A percentile compares a stretch with the other conserved stretches of the same genome.
Conservation (phyloP, 2,113 vertebrate species). For the Psophia crepitans region DNA sequence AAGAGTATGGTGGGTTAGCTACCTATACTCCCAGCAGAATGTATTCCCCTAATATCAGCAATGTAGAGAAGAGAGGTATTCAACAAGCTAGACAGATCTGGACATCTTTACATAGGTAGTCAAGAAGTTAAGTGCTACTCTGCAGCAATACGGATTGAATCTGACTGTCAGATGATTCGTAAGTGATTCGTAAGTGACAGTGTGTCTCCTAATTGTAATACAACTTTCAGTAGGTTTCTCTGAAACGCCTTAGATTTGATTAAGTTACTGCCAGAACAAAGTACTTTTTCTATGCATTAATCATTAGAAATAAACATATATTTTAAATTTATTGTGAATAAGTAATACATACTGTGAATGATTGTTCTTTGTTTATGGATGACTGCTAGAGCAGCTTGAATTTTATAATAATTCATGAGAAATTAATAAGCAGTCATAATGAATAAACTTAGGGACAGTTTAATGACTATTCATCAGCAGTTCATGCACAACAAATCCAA, state of each 20-base stretch:
- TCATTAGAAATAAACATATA: background rate
- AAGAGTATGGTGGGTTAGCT: background rate
- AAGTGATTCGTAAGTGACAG: background rate
- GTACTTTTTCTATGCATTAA: background rate
- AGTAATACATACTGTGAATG: constrained; percentile 24
- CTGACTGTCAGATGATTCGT: background rate
- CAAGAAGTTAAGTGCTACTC: background rate
- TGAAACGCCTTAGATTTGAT: background rate
- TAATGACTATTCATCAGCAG: constrained; percentile 69
- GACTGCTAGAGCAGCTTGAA: constrained; percentile 25
- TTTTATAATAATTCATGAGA: constrained; percentile 69
- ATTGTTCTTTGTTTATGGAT: constrained; percentile 33
- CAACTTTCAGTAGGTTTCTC: background rate
- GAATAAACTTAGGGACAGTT: constrained; percentile 69
- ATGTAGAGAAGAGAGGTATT: background rate
- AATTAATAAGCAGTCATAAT: constrained; percentile 66
- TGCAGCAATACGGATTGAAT: background rate
- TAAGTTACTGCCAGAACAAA: background rate
- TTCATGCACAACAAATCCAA: constrained; percentile 70
- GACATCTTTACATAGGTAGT: background rate
- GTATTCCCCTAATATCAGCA: background rate
- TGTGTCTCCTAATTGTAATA: background rate
- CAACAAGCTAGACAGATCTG: background rate
- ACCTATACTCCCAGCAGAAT: background rate
- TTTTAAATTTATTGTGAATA: constrained; percentile 44